phyloP scores from a whole-genome alignment of 1,140 invertebrate genomes.

The Micrasema longulum region DNA sequence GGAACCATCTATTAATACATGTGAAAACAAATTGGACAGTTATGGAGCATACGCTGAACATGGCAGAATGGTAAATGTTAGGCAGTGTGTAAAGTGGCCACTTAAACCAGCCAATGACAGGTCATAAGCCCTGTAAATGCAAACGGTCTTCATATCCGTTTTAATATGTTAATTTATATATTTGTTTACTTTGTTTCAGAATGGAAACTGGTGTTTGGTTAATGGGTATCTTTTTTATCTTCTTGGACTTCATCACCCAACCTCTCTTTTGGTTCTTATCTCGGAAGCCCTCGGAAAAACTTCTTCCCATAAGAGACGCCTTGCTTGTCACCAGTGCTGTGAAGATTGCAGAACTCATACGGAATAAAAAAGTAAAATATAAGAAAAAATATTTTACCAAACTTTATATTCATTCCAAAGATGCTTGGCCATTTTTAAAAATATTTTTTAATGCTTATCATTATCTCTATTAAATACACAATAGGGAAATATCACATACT shows the following conservation, averaged over 20 bases:
- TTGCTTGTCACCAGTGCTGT: constrained; percentile 64
- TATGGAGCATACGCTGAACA: too few relatives aligned
- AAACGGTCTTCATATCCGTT: too few relatives aligned
- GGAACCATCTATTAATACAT: too few relatives aligned
- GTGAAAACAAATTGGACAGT: too few relatives aligned
- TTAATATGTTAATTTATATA: too few relatives aligned
- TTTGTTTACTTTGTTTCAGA: constrained; percentile 57
- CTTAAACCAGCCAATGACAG: too few relatives aligned
- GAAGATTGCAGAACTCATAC: constrained; percentile 62
- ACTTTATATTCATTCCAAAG: background rate
- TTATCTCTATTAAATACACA: background rate
- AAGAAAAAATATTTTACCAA: background rate
- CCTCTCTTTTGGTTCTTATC: constrained; percentile 60
- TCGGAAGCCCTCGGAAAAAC: constrained; percentile 39
- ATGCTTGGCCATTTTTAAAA: background rate
- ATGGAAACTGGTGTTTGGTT: constrained; percentile 64
- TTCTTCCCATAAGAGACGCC: constrained; percentile 58
- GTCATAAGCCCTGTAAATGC: too few relatives aligned
- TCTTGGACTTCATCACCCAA: constrained; percentile 58
- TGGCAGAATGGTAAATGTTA: too few relatives aligned
- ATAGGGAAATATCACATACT: too few relatives aligned
- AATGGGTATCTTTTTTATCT: constrained; percentile 61
- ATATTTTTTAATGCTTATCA: background rate
- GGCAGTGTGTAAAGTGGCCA: too few relatives aligned
- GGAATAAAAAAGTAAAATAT: constrained; percentile 61